A percentile compares a stretch with the other conserved stretches of the same genome.
Evolutionary conservation across 2,888 invertebrate genomes (phyloP).

Genomic region (Andrena dorsata): DNA sequence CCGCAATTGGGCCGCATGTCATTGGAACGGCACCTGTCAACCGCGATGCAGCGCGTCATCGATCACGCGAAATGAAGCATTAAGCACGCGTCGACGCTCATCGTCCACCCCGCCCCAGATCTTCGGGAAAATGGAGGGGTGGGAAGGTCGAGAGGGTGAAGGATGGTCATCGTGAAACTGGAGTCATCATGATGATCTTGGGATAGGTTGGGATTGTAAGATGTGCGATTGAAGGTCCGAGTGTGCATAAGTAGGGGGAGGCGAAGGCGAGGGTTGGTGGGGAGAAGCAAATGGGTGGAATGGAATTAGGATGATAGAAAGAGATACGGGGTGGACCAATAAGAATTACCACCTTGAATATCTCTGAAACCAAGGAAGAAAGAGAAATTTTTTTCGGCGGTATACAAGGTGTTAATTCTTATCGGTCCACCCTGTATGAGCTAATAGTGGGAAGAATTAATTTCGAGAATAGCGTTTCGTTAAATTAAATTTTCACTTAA

Average conservation of each 20-base stretch:
- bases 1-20: constrained; percentile 57
- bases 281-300: background rate
- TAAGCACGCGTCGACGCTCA: constrained; percentile 34
- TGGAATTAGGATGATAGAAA: background rate
- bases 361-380: background rate
- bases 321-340: background rate
- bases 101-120: background rate
- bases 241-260: background rate
- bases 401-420: no score
- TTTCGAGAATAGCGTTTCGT: no score
- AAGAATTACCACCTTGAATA: background rate
- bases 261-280: background rate
- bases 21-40: constrained; percentile 61
- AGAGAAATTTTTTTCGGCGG: no score
- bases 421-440: no score
- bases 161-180: background rate
- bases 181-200: background rate
- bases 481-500: no score
- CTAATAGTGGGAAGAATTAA: no score
- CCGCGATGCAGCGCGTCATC: constrained; percentile 62
- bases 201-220: background rate
- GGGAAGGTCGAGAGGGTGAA: background rate
- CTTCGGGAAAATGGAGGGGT: background rate
- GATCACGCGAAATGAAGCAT: constrained; percentile 57
- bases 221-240: background rate